Conservation (phyloP, 2,797 vertebrate species). For the Lacerta agilis region DNA sequence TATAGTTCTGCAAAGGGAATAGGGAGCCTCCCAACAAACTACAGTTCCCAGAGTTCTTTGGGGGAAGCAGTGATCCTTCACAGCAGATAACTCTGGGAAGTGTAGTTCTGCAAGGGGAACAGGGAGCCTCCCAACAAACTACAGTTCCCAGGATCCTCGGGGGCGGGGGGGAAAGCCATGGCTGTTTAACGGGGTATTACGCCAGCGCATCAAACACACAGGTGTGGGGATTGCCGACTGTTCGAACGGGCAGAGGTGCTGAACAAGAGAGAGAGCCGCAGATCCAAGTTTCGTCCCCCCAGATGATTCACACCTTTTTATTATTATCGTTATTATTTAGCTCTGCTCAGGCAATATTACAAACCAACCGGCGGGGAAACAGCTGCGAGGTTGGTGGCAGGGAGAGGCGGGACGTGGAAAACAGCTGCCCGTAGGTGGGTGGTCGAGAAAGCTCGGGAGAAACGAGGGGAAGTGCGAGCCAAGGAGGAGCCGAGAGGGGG, state of each 20-base stretch:
- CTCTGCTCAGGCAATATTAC: conserved; percentile 68
- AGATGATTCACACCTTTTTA: conserved; percentile 70
- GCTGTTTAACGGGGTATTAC: too few species aligned
- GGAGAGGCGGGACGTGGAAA: conserved; percentile 14
- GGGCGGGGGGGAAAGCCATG: too few species aligned
- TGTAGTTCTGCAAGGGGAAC: too few species aligned
- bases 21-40: too few species aligned
- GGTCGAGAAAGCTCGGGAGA: conserved; percentile 60
- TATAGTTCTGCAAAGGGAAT: too few species aligned
- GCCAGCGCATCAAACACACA: too few species aligned
- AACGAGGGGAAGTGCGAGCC: conserved; percentile 62
- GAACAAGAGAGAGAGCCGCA: not conserved
- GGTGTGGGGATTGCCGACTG: too few species aligned
- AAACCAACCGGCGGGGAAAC: conserved; percentile 57
- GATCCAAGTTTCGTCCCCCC: not conserved
- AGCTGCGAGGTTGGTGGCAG: conserved; percentile 7
- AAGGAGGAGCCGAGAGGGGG: not conserved
- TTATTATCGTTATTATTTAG: conserved; percentile 41
- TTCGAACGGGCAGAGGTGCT: not conserved
- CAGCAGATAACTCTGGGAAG: too few species aligned
- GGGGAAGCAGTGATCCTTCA: too few species aligned
- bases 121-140: too few species aligned
- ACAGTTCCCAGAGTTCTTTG: too few species aligned
- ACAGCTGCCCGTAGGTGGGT: conserved; percentile 62
- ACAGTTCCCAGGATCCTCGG: too few species aligned